phyloP scores from a whole-genome alignment of 2,113 vertebrate genomes.

The Gulo gulo region DNA sequence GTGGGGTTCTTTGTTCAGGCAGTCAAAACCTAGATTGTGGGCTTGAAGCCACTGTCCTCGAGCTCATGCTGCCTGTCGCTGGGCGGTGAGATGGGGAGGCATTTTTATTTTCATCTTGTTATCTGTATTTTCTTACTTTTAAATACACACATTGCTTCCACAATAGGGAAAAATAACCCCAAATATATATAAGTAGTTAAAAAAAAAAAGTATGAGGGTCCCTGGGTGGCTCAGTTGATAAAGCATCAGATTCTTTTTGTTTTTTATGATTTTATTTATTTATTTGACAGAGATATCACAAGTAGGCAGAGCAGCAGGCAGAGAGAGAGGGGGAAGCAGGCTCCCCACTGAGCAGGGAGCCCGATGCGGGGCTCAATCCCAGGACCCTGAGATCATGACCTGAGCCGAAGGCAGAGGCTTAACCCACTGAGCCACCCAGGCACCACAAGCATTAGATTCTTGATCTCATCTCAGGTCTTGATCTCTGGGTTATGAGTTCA shows the following conservation, averaged over 20 bases:
- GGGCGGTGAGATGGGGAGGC: background rate
- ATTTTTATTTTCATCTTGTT: background rate
- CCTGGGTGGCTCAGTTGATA: background rate
- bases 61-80: background rate
- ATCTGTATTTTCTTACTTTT: background rate
- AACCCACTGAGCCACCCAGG: too few relatives aligned
- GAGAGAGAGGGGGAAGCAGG: too few relatives aligned
- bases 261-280: too few relatives aligned
- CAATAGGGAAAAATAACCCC: background rate
- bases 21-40: background rate
- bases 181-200: background rate
- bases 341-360: too few relatives aligned
- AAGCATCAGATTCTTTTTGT: too few relatives aligned
- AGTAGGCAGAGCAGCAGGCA: too few relatives aligned
- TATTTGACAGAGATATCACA: too few relatives aligned
- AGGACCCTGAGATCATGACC: too few relatives aligned
- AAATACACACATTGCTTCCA: background rate
- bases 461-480: background rate
- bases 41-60: background rate
- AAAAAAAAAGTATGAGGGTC: background rate
- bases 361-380: too few relatives aligned
- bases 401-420: too few relatives aligned
- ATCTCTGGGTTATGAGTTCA: background rate
- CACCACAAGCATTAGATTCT: too few relatives aligned
- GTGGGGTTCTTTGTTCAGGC: background rate